phyloP scores from a whole-genome alignment of 1,140 invertebrate genomes.

The Zaprionus africanus region DNA sequence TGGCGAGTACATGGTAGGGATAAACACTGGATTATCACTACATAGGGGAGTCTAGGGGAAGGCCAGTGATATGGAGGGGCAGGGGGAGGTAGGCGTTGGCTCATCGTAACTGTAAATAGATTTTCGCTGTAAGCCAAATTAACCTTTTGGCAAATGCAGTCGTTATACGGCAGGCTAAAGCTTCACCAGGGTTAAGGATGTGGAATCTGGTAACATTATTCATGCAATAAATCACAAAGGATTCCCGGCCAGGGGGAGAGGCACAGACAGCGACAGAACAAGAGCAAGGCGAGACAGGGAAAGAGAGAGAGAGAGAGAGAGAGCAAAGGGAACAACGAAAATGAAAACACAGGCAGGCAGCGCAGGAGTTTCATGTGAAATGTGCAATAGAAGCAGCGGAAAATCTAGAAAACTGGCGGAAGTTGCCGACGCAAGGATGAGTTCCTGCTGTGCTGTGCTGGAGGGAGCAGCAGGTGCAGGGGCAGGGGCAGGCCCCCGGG shows the following conservation, averaged over 20 bases:
- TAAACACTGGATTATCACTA: conserved; percentile 29
- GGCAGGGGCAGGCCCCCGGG: background rate
- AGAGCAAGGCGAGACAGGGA: too few species aligned
- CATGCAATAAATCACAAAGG: conserved; percentile 50
- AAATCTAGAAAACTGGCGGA: conserved; percentile 38
- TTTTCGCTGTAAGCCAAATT: conserved; percentile 27
- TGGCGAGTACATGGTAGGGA: background rate
- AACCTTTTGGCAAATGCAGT: conserved; percentile 37
- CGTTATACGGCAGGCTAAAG: conserved; percentile 25
- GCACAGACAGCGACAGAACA: background rate
- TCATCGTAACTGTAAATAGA: conserved; percentile 27
- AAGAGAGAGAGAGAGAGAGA: background rate
- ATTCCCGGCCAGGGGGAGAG: conserved; percentile 10
- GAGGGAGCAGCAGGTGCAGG: background rate
- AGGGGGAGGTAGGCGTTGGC: background rate
- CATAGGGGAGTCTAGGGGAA: background rate
- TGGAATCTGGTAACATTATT: conserved; percentile 44
- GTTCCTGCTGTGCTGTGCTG: conserved; percentile 29
- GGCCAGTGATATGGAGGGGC: background rate
- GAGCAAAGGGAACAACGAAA: conserved; percentile 7
- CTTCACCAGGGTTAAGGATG: conserved; percentile 24
- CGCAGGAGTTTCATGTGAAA: conserved; percentile 26
- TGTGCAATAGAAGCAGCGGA: conserved; percentile 35
- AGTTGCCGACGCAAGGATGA: conserved; percentile 16
- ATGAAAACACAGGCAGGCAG: background rate